Base-by-base conservation (phyloP, 2,888 invertebrate genomes). In the Bellardia bayeri region DNA sequence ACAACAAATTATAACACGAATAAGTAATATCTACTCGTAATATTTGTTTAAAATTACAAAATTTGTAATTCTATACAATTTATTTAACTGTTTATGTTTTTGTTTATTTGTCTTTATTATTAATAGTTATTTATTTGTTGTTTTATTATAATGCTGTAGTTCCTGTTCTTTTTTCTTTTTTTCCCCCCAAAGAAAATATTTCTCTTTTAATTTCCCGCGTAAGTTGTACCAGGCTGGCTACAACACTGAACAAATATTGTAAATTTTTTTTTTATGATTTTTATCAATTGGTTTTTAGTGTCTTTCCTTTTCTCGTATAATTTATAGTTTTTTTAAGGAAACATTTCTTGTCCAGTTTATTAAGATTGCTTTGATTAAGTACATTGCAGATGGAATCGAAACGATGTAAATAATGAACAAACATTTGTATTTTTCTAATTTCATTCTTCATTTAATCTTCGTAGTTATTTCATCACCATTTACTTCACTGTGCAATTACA, bases 361-460 rank as follows among this genome's bases (percentile, higher is more conserved):
- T 82, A 75, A 82, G 68, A 82, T 69, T 82, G 69, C 75, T 63
- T 75, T 82, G 82, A 75, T 58, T 66, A 82, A 74, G 74, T 68
- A 54, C 49, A 40, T 45, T 61, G n/a, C 14, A 72, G 33, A 63
- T 56, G 58, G 33, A 16, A 14, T 23, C 23, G 14, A 16, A 30
- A 58, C 30, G 37, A 68, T 23, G 63, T 76, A 69, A 75, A 68
- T 63, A 63, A 75, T 75, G 33, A 33, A 49, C 23, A 49, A 61
- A 45, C 33, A 75, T 49, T 49, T 61, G n/a, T 33, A 49, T 61
- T 68, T 14, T 71, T 56, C 71, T 56, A 71, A 71, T 72, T 56
- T 72, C n/a, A 49, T 30, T 58, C 23, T 33, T 75, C 61, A 75
- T n/a, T 61, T 76, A 56, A 30, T 74, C 14, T 8, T 56, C 23